phyloP scores from a whole-genome alignment of 2,888 invertebrate species.

The Spatulosminthurus flaviceps region DNA sequence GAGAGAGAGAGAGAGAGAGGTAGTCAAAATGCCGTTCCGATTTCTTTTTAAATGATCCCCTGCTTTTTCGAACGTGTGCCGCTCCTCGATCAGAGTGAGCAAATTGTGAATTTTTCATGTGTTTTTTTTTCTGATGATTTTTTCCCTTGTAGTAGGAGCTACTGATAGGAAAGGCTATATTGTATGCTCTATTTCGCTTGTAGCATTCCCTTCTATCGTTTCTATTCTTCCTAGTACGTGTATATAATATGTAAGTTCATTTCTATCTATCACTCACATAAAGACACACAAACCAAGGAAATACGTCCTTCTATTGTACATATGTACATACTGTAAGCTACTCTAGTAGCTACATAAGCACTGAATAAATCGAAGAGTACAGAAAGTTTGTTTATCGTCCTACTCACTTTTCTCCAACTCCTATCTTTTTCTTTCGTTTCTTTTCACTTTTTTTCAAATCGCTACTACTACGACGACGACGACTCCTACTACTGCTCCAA shows the following conservation, averaged over 20 bases:
- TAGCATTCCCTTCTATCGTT: too few species aligned
- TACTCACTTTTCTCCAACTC: background rate
- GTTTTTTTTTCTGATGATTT: constrained; percentile 5
- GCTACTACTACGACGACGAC: background rate
- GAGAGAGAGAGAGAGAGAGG: too few species aligned
- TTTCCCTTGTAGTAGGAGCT: constrained; percentile 29
- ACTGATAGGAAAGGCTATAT: background rate
- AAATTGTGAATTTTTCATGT: constrained; percentile 43
- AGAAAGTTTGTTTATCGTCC: background rate
- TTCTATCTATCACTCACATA: too few species aligned
- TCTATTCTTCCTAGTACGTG: too few species aligned
- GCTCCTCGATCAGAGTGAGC: constrained; percentile 31
- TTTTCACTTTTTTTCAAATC: background rate
- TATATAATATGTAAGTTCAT: too few species aligned
- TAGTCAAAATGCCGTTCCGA: constrained; percentile 30
- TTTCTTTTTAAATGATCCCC: constrained; percentile 36
- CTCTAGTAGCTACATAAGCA: too few species aligned
- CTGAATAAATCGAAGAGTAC: background rate
- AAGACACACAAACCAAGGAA: too few species aligned
- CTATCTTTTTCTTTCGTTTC: background rate
- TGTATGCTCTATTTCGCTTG: background rate
- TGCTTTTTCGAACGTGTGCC: constrained; percentile 33
- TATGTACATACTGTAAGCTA: too few species aligned
- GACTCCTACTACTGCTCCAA: too few species aligned
- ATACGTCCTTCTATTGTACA: background rate